Evolutionary conservation across 2,113 vertebrate genomes (phyloP), one percentile per base, ranked within the genome.

Genomic region (Cheilinus undulatus): DNA sequence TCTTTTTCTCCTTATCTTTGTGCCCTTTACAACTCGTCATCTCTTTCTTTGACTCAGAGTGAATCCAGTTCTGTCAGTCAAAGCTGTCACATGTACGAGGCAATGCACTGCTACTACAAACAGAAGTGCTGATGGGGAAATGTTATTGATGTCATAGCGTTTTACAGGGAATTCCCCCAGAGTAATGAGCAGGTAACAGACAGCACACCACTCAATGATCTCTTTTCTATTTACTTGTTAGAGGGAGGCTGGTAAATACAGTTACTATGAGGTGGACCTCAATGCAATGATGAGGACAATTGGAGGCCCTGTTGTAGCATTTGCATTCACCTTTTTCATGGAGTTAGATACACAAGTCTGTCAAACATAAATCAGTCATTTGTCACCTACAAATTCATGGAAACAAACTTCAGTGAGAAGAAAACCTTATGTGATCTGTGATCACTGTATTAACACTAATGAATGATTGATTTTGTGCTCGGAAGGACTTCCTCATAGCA

Each of bases 221-320:
- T 46, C 8, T 36, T 38, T 36, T 27, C 45, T 61, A 24, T 63
- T 28, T 19, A 19, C 3, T 17, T 42, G 3, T 20, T 8, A 20
- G 10, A 20, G 11, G 19, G 42, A 8, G 64, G 51, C 50, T 69
- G 49, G 53, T 66, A 69, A 69, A 80, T 34, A 61, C 19, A 34
- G 38, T 11, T 20, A 23, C 26, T 0, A 26, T 49, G 53, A 24
- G 30, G 27, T 52, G 56, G 46, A 61, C 23, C 56, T 5, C n/a
- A 52, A 89, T 88, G 89, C 87, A 92, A 92, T 91, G 81, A 23
- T 28, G 10, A 38, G 49, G 38, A 73, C 73, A 78, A 67, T 9
- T 26, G 32, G 23, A 51, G 5, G 52, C 60, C 70, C 50, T 72
- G 74, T 82, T 56, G 26, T 22, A 13, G 8, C 3, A 88, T 91